Conservation (phyloP, 2,888 invertebrate species). For the Incurvaria masculella region DNA sequence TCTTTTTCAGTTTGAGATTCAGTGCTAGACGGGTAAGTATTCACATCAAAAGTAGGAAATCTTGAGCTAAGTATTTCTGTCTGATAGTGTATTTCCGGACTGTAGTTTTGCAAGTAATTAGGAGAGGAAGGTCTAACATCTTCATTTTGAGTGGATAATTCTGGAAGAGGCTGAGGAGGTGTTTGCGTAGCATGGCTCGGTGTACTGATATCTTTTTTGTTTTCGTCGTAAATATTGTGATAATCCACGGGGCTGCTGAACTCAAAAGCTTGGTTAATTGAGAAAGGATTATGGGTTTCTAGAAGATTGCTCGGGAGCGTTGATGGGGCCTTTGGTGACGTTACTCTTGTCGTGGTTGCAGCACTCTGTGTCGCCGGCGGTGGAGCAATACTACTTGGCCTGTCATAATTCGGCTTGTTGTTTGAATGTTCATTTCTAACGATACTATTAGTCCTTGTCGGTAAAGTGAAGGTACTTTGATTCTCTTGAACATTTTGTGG, state of each 20-base stretch:
- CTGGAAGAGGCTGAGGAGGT: background rate
- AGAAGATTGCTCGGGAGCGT: conserved; percentile 40
- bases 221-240: conserved; percentile 39
- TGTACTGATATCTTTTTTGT: conserved; percentile 30
- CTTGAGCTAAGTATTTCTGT: conserved; percentile 31
- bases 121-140: conserved; percentile 30
- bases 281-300: conserved; percentile 49
- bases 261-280: conserved; percentile 50
- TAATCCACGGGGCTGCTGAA: conserved; percentile 48
- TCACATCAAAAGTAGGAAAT: conserved; percentile 20
- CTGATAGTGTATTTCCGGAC: conserved; percentile 42
- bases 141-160: conserved; percentile 28
- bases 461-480: too few relatives aligned
- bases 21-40: background rate
- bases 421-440: too few relatives aligned
- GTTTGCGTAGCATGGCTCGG: conserved; percentile 19
- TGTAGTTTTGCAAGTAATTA: conserved; percentile 35
- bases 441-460: too few relatives aligned
- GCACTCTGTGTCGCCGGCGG: too few relatives aligned
- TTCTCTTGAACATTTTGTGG: too few relatives aligned
- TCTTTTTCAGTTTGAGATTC: background rate
- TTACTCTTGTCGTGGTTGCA: too few relatives aligned
- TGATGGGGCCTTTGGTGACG: conserved; percentile 21
- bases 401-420: too few relatives aligned
- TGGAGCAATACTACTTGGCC: too few relatives aligned